A percentile compares a stretch with the other conserved stretches of the same genome.
phyloP scores from a whole-genome alignment of 2,113 vertebrate species.

The Apteryx owenii region DNA sequence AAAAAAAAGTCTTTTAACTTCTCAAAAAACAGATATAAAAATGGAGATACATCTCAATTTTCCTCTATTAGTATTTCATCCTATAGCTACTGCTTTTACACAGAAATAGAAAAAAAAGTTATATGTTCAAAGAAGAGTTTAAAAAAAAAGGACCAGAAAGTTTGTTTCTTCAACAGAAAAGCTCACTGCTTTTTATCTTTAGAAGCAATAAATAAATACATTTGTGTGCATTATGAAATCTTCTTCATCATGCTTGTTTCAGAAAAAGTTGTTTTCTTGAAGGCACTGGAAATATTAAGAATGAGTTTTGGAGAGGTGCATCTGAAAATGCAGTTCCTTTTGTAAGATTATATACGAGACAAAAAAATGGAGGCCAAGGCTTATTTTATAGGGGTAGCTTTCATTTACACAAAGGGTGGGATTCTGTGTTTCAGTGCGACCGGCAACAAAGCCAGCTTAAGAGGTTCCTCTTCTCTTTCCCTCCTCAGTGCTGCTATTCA shows the following conservation, averaged over 20 bases:
- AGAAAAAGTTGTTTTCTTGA: background rate
- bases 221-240: background rate
- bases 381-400: background rate
- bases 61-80: background rate
- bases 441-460: background rate
- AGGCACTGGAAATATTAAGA: background rate
- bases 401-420: background rate
- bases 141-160: background rate
- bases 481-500: fast-evolving
- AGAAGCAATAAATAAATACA: background rate
- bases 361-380: background rate
- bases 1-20: background rate
- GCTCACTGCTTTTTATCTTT: background rate
- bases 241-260: background rate
- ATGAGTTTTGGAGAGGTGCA: background rate
- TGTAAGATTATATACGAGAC: background rate
- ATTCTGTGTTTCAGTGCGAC: background rate
- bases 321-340: background rate
- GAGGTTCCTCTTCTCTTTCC: background rate
- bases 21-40: background rate
- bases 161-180: background rate
- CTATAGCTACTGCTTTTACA: background rate
- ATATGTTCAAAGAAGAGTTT: background rate
- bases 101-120: background rate
- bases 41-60: background rate